A percentile compares a stretch with the other conserved stretches of the same genome.
phyloP scores from a whole-genome alignment of 1,140 invertebrate genomes.

The Papilio aristodemus region DNA sequence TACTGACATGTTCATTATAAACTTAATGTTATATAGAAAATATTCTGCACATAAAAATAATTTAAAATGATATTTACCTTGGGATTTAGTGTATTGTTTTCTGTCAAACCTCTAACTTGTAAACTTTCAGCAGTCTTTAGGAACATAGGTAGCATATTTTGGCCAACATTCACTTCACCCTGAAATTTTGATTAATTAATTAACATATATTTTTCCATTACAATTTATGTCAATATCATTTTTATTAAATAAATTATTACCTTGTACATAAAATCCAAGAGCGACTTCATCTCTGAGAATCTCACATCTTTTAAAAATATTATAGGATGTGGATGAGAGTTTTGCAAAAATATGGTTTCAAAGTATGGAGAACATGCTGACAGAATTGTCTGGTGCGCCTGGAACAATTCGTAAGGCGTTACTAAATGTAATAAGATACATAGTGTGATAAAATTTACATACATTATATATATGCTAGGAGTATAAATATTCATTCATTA shows the following conservation, averaged over 20 bases:
- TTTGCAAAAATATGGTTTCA: constrained; percentile 95
- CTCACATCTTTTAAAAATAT: constrained; percentile 95
- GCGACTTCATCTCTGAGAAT: constrained; percentile 91
- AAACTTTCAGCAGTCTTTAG: constrained; percentile 94
- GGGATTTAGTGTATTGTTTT: constrained; percentile 88
- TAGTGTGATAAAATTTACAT: neutral
- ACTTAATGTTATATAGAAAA: too few species aligned
- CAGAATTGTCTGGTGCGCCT: constrained; percentile 95
- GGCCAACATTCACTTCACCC: constrained; percentile 93
- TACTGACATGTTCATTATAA: too few species aligned
- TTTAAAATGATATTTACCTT: constrained; percentile 62
- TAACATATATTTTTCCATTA: constrained; percentile 7
- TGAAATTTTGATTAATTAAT: constrained; percentile 47
- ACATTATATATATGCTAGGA: neutral
- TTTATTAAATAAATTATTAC: constrained; percentile 48
- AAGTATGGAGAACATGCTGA: constrained; percentile 97
- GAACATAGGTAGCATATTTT: constrained; percentile 92
- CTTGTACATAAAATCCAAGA: constrained; percentile 95
- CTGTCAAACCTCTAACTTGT: constrained; percentile 93
- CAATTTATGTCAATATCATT: constrained; percentile 10
- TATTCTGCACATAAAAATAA: neutral
- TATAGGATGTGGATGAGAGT: constrained; percentile 94
- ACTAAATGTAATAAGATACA: neutral
- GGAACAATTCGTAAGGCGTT: constrained; percentile 52
- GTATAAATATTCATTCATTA: neutral